Base-by-base conservation (phyloP, 2,888 invertebrate genomes). In the Portevinia maculata region DNA sequence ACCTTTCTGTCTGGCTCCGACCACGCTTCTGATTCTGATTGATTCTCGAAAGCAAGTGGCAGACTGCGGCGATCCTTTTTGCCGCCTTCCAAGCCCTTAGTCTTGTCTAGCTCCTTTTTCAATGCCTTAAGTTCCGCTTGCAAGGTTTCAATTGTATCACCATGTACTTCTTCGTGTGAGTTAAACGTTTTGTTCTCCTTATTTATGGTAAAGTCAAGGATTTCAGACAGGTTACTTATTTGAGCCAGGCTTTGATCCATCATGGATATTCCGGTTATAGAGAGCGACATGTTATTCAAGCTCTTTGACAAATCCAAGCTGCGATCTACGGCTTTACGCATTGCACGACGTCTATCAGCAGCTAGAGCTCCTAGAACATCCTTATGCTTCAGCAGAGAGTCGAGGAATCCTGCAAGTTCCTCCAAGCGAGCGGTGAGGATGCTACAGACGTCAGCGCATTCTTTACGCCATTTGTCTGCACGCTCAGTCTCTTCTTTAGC, bases 1-100 rank as follows among this genome's bases (percentile, higher is more conserved):
- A 97, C 96, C 76, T 93, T 94, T 50, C 96, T 92, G 88, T 97
- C 97, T 0, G 97, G 96, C 88, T 97, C 97, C 0, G 96, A 96
- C 94, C 96, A 97, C 32, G 95, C 94, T 88, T 97, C 97, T 0
- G 96, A 96, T 88, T 97, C 97, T 1, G 94, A 90, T 55, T 90
- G 88, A 78, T 88, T 88, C 69, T 88, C 88, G 13, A 86, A 57
- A n/a, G 85, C 85, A 13, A 87, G 52, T 1, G 89, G 89, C 57
- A 90, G 59, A 6, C 89, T 90, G 8, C 89, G 89, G 1, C 90
- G 87, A 46, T 90, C 90, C 34, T 89, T 89, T 24, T 88, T 88
- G 6, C 65, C 84, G 6, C 65, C 84, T n/a, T 88, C 88, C 0
- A 85, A 79, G 46, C 52, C 71, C 50, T 86, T 88, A 0, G 87